A percentile compares a stretch with the other conserved stretches of the same genome.
Evolutionary conservation across 2,888 invertebrate genomes (phyloP).

Genomic region (Caenorhabditis auriculariae): DNA sequence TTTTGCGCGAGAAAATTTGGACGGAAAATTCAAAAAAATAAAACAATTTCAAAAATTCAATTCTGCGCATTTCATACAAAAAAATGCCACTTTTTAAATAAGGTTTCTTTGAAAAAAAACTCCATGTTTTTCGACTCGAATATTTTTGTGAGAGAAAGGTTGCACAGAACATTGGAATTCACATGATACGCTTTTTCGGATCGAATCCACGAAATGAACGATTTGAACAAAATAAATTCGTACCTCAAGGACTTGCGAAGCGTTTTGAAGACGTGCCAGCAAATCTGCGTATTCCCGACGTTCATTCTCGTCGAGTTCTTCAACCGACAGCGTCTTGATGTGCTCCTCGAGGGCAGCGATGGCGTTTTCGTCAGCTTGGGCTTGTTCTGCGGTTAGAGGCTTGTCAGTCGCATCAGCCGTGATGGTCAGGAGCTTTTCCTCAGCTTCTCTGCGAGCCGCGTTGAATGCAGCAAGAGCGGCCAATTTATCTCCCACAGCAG

Average conservation of each 20-base stretch:
- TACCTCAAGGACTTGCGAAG: constrained; percentile 30
- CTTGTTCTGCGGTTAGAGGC: constrained; percentile 16
- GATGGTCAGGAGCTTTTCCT: constrained; percentile 32
- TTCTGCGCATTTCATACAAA: too few species aligned
- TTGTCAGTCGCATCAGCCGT: constrained; percentile 9
- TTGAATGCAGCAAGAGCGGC: constrained; percentile 39
- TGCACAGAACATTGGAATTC: too few species aligned
- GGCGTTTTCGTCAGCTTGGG: constrained; percentile 22
- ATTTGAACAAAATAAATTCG: too few species aligned
- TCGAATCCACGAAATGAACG: too few species aligned
- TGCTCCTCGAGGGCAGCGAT: constrained; percentile 23
- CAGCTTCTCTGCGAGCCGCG: constrained; percentile 34
- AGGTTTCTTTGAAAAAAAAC: too few species aligned
- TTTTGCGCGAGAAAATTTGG: too few species aligned
- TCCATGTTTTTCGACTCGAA: too few species aligned
- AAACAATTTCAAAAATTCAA: too few species aligned
- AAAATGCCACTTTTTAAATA: too few species aligned
- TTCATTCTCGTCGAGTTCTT: constrained; percentile 27
- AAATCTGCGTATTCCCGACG: constrained; percentile 25
- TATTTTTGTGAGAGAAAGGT: too few species aligned
- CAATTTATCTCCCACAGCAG: constrained; percentile 34
- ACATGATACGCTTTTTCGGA: too few species aligned
- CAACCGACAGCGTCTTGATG: constrained; percentile 19
- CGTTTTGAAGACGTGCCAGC: constrained; percentile 29
- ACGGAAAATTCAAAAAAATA: too few species aligned